Percentiles rank a stretch among this genome's conserved stretches.
These are phyloP conservation scores for Characodon lateralis DNA, from an alignment of 2,797 vertebrate genomes.

Conservation along the genomic window DNA sequence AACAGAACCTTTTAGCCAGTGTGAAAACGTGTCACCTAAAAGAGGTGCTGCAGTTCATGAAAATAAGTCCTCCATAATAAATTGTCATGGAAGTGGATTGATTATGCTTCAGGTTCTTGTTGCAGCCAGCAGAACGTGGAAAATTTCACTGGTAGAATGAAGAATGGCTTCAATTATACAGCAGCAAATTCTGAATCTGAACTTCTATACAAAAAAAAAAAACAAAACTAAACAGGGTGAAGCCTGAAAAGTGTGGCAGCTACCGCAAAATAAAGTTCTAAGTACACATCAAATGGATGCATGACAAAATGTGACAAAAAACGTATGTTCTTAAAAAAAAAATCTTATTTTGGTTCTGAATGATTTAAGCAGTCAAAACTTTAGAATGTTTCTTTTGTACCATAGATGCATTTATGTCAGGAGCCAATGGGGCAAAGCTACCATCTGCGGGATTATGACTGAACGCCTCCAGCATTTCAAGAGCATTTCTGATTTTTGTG, in stretches of 20 bases:
- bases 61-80: constrained; percentile 1
- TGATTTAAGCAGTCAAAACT: neutral
- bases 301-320: neutral
- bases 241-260: neutral
- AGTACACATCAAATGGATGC: neutral
- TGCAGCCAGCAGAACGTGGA: neutral
- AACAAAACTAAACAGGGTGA: neutral
- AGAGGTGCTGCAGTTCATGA: neutral
- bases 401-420: neutral
- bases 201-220: neutral
- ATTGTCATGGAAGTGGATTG: constrained; percentile 3
- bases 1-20: neutral
- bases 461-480: neutral
- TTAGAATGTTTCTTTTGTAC: neutral
- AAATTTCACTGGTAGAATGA: neutral
- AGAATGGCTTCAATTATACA: constrained; percentile 13
- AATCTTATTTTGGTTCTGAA: neutral
- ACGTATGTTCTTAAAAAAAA: too few species aligned
- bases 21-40: neutral
- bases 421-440: too few species aligned
- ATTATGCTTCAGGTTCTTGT: constrained; percentile 10
- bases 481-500: neutral
- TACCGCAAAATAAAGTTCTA: neutral
- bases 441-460: too few species aligned
- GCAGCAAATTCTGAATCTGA: constrained; percentile 1